Evolutionary conservation across 2,888 invertebrate species (phyloP), one percentile per base, ranked within the genome.

Genomic region (Belgica antarctica): DNA sequence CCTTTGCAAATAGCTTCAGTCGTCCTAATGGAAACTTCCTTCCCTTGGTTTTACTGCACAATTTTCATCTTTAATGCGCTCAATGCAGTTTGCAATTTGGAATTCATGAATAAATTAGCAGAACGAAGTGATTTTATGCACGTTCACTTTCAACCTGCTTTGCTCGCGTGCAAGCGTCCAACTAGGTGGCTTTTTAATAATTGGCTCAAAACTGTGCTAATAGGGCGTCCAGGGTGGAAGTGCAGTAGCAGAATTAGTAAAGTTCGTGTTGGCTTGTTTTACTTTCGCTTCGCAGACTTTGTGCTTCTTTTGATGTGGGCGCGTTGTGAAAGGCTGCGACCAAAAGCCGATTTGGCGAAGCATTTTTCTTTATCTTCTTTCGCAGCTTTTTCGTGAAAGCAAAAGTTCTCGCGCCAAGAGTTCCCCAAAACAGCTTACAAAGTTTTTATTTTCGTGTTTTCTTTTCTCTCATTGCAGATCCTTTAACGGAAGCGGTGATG

Each of bases 21-120:
- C n/a, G 22, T 3, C 5, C 22, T 52, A 52, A 52, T 41, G 41
- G 41, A 41, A 41, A 41, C 12, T 41, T 41, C 15, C 41, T 15
- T 41, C 41, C 41, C n/a, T n/a, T n/a, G n/a, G n/a, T n/a, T 41
- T 41, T 41, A 41, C 41, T 41, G 41, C 41, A 41, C 10, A n/a
- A n/a, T 41, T 41, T 41, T 10, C 2, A 5, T 10, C 10, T 41
- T 41, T n/a, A 41, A 3, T 12, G 41, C 41, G 2, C 5, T n/a
- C 41, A 15, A 31, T 41, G 41, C 41, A 41, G 41, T 5, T 15
- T 5, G 41, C 41, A 41, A n/a, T 41, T 41, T 41, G 41, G 15
- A 41, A n/a, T 41, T 41, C 41, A 41, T 41, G 10, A 41, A 41
- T 41, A 41, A 41, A 5, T 41, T n/a, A 41, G 3, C 41, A 41